phyloP scores from a whole-genome alignment of 2,113 vertebrate genomes.

The Ageneiosus marmoratus region DNA sequence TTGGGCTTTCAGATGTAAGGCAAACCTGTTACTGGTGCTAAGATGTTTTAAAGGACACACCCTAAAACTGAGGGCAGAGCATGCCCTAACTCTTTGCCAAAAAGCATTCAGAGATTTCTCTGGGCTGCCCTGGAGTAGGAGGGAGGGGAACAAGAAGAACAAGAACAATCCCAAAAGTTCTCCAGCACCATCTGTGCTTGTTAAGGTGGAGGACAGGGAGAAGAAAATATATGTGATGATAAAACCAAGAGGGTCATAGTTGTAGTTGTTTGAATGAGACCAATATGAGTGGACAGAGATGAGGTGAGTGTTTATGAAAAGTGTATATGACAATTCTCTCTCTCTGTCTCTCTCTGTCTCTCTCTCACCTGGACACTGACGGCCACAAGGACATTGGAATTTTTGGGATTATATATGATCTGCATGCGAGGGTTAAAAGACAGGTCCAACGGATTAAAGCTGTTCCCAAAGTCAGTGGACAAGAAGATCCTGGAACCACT shows the following conservation, averaged over 20 bases:
- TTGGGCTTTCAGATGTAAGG: neutral
- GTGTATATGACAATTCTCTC: neutral
- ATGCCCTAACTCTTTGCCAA: neutral
- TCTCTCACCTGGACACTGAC: constrained; percentile 79
- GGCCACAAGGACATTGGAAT: constrained; percentile 75
- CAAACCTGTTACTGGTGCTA: neutral
- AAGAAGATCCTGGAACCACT: constrained; percentile 78
- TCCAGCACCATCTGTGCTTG: neutral
- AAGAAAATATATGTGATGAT: neutral
- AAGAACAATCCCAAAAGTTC: neutral
- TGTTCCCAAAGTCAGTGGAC: constrained; percentile 82
- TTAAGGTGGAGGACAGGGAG: neutral
- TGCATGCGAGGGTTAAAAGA: constrained; percentile 82
- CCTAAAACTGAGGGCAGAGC: neutral
- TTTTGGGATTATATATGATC: constrained; percentile 80
- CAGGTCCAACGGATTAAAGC: constrained; percentile 77
- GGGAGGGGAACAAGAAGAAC: neutral
- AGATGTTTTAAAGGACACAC: neutral
- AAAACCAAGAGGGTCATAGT: neutral
- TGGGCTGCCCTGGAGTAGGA: neutral
- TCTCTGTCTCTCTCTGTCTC: constrained; percentile 53
- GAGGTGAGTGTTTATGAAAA: neutral
- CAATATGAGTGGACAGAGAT: neutral
- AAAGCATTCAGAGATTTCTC: neutral
- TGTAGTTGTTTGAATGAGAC: neutral